Base-by-base conservation (phyloP, 2,888 invertebrate species). In the Endotricha flammealis region DNA sequence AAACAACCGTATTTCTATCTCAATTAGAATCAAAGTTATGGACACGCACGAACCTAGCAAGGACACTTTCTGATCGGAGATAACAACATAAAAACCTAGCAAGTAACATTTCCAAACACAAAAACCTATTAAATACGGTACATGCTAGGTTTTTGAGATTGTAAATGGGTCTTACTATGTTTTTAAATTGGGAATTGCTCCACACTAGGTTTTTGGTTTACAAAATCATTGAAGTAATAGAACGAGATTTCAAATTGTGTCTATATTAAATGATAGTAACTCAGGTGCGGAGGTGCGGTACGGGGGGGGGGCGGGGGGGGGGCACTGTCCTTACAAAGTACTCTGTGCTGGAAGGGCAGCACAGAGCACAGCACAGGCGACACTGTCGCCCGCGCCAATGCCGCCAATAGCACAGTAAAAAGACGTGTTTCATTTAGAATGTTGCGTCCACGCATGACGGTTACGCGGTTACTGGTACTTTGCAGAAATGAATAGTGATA, bases 1-100 rank as follows among this genome's bases (percentile, higher is more conserved):
- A 37, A 37, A 37, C 27, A 37, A 31, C 37, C 17, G 27, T 37
- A 37, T 37, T 32, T 32, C 31, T 37, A 37, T 37, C 37, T 12
- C 3, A 32, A 28, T 14, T 29, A 32, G 38, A 38, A 38, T 23
- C 23, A 38, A 23, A 38, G 38, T 32, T 38, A 38, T n/a, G n/a
- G n/a, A n/a, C n/a, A n/a, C n/a, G n/a, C n/a, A n/a, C 24, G 29
- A 38, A 38, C 32, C 38, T 38, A 38, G 38, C 32, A 32, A 38
- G 38, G 23, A 24, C 24, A 9, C 23, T 32, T 37, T 28, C 13
- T 36, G 20, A 12, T 36, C 36, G 14, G 24, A 20, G 27, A 27
- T 31, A 8, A 32, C 32, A 22, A 28, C 22, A 12, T 32, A 8
- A 31, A 32, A 37, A 31, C 31, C 17, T 37, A 31, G 25, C 27